Conservation (phyloP, 2,797 vertebrate species). For the Bucorvus abyssinicus region DNA sequence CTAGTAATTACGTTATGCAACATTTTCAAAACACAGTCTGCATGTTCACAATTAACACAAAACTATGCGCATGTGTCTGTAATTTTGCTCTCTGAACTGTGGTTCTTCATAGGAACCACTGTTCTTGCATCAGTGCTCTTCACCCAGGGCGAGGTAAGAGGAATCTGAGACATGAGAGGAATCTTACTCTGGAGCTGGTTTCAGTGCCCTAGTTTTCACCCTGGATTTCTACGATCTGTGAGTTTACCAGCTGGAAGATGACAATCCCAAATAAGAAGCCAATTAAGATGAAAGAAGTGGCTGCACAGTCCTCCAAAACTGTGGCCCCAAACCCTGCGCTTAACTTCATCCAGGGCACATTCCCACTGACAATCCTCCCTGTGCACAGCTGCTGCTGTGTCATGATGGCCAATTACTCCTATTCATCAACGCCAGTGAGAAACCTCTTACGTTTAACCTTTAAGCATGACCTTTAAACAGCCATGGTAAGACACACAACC, state of each 20-base stretch:
- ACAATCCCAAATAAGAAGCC: background rate
- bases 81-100: background rate
- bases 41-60: background rate
- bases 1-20: background rate
- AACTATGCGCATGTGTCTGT: background rate
- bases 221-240: background rate
- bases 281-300: background rate
- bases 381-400: background rate
- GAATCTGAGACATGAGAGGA: background rate
- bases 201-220: constrained; percentile 20
- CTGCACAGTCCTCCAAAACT: background rate
- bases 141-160: fast-evolving
- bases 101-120: background rate
- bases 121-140: background rate
- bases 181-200: background rate
- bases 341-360: background rate
- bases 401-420: background rate
- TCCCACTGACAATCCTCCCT: background rate
- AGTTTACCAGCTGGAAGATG: background rate
- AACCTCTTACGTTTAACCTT: background rate
- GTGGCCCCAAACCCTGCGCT: background rate
- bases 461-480: constrained; percentile 7
- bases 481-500: background rate
- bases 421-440: background rate
- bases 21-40: background rate